phyloP scores from a whole-genome alignment of 1,140 invertebrate genomes.

The Scaptomyza hsui region DNA sequence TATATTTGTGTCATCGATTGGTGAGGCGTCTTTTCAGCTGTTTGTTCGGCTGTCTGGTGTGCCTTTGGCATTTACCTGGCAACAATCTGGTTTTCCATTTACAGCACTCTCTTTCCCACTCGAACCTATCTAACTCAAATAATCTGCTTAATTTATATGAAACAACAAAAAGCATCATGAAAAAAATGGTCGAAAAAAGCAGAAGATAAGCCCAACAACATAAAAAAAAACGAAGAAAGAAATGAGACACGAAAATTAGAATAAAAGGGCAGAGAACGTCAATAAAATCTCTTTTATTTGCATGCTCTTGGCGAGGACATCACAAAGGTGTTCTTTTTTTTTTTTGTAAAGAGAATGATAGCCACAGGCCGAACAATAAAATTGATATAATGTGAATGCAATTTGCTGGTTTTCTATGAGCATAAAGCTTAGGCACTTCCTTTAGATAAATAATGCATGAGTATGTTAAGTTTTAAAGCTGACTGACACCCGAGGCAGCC shows the following conservation, averaged over 20 bases:
- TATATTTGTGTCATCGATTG: constrained; percentile 78
- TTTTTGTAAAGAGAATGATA: constrained; percentile 29
- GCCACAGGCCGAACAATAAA: constrained; percentile 53
- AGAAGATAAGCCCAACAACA: constrained; percentile 39
- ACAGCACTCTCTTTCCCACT: background rate
- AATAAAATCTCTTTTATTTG: constrained; percentile 75
- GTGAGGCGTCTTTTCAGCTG: constrained; percentile 16
- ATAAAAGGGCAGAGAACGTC: constrained; percentile 57
- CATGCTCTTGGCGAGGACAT: constrained; percentile 59
- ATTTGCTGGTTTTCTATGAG: constrained; percentile 37
- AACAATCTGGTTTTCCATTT: constrained; percentile 21
- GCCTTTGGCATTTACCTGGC: constrained; percentile 3
- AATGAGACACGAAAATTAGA: constrained; percentile 59
- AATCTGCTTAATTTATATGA: constrained; percentile 76
- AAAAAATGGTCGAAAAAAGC: constrained; percentile 32
- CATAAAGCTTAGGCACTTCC: background rate
- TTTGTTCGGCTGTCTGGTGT: background rate
- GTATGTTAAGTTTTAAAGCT: constrained; percentile 13
- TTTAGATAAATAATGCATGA: background rate
- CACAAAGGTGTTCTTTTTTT: constrained; percentile 27
- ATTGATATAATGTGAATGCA: constrained; percentile 71
- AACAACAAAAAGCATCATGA: constrained; percentile 45
- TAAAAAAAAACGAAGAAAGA: constrained; percentile 1
- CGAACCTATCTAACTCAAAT: constrained; percentile 62
- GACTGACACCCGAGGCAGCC: background rate